Conservation (phyloP, 2,113 vertebrate species). For the Epinephelus fuscoguttatus region DNA sequence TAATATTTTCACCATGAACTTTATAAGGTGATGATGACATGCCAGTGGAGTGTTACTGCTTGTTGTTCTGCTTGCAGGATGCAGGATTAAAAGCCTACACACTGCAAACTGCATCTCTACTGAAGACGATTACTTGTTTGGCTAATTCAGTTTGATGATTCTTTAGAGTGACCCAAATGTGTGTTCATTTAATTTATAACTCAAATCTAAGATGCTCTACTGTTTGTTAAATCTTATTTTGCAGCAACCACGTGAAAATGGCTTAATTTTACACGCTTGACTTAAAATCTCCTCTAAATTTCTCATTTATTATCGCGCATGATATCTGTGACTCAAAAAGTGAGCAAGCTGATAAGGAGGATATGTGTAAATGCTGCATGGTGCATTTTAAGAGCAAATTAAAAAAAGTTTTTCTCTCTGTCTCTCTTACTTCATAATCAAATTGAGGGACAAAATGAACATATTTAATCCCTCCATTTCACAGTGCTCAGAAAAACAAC, state of each 20-base stretch:
- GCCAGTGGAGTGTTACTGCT: no score
- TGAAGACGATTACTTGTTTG: not conserved
- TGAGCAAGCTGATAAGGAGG: not conserved
- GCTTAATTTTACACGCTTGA: not conserved
- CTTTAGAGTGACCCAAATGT: not conserved
- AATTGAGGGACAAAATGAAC: not conserved
- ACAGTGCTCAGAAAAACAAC: slow-evolving; percentile 26
- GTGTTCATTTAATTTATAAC: not conserved
- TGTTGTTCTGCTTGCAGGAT: no score
- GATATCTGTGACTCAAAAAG: not conserved
- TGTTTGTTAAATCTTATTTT: not conserved
- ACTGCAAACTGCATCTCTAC: not conserved
- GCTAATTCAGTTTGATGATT: not conserved
- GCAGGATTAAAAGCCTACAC: no score
- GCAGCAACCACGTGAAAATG: not conserved
- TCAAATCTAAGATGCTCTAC: not conserved
- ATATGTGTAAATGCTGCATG: not conserved
- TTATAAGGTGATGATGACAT: no score
- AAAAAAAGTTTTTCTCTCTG: not conserved
- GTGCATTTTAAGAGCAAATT: not conserved
- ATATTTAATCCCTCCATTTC: slow-evolving; percentile 24
- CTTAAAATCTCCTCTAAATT: not conserved
- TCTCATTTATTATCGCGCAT: not conserved
- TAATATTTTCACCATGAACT: no score
- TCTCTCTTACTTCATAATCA: not conserved